Percentiles rank a stretch among this genome's conserved stretches.
Conservation (phyloP, 2,888 invertebrate genomes). For the Melieria crassipennis region DNA sequence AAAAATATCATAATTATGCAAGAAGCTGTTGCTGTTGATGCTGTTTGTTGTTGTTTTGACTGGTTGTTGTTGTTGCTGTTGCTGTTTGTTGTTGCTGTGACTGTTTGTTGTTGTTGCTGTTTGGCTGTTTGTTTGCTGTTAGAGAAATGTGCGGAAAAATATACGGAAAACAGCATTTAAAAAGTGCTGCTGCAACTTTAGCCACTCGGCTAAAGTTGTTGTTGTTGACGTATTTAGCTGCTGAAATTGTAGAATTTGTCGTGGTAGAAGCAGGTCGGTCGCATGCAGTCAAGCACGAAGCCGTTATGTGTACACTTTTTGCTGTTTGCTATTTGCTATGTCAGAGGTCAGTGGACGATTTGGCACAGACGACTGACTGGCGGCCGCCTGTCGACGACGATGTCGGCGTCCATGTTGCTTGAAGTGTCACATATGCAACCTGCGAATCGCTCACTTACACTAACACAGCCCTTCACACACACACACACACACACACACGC, state of each 20-base stretch:
- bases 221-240: background rate
- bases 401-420: no score
- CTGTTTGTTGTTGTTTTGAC: background rate
- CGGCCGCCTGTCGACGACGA: no score
- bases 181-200: no score
- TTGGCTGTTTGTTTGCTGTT: slow-evolving; percentile 13
- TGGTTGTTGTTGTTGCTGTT: background rate
- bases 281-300: background rate
- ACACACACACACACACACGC: no score
- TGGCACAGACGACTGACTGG: slow-evolving; percentile 8
- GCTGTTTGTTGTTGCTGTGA: background rate
- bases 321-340: slow-evolving; percentile 19
- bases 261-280: background rate
- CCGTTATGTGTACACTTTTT: background rate
- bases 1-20: no score
- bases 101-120: background rate
- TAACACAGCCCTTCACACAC: no score
- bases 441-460: no score
- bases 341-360: slow-evolving; percentile 33
- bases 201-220: background rate
- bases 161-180: no score
- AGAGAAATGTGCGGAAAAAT: no score
- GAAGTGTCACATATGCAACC: no score
- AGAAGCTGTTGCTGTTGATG: no score
- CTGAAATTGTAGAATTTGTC: slow-evolving; percentile 12